Conservation (phyloP, 1,140 invertebrate genomes). For the Diorhabda carinulata region DNA sequence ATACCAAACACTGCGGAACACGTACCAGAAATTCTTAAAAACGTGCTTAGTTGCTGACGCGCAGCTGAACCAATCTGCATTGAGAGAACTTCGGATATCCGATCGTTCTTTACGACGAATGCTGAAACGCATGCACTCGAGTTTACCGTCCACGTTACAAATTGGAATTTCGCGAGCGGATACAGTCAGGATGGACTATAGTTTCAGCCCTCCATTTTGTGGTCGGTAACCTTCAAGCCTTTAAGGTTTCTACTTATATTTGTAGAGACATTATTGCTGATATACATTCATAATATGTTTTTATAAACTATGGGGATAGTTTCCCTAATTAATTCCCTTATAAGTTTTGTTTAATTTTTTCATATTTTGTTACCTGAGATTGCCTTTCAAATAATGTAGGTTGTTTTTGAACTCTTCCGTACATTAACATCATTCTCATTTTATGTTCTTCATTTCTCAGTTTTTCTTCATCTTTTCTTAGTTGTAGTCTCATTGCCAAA, state of each 20-base stretch:
- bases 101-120: too few relatives aligned
- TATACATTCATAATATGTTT: background rate
- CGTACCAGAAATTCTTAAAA: background rate
- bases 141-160: background rate
- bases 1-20: too few relatives aligned
- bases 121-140: background rate
- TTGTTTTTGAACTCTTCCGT: constrained; percentile 63
- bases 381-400: constrained; percentile 67
- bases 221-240: background rate
- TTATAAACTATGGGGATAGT: too few relatives aligned
- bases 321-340: too few relatives aligned
- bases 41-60: background rate
- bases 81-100: background rate
- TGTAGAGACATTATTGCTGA: background rate
- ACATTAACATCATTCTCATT: constrained; percentile 67
- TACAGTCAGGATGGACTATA: background rate
- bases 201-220: background rate
- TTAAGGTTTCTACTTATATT: background rate
- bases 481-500: constrained; percentile 59
- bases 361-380: constrained; percentile 53
- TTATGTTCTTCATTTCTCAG: constrained; percentile 62
- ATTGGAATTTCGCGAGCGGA: background rate
- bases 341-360: background rate
- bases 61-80: background rate
- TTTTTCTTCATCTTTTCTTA: constrained; percentile 61